Conservation (phyloP, 2,888 invertebrate species). For the Megamerina dolium region DNA sequence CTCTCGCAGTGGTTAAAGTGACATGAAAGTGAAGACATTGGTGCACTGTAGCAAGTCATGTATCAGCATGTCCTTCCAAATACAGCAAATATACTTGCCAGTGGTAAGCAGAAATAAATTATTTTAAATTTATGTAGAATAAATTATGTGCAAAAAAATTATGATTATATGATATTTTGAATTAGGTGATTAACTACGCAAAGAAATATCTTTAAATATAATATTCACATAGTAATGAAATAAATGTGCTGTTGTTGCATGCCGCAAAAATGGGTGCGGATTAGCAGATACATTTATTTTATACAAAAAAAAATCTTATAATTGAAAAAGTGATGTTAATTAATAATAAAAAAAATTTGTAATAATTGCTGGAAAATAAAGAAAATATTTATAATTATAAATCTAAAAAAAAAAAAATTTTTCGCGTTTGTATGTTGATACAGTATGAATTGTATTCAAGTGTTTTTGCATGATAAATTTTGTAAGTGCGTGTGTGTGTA, state of each 20-base stretch:
- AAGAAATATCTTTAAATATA: conserved; percentile 2
- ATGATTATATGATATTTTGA: not conserved
- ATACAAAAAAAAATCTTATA: not conserved
- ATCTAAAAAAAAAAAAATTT: no score
- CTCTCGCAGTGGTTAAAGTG: conserved; percentile 50
- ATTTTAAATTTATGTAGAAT: conserved; percentile 1
- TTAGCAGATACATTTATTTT: conserved; percentile 22
- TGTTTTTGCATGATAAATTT: no score
- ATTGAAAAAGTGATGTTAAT: not conserved
- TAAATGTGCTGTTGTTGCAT: not conserved
- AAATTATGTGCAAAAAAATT: conserved; percentile 7
- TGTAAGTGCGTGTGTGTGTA: no score
- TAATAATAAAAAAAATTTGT: conserved; percentile 5
- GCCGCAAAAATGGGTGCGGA: conserved; percentile 22
- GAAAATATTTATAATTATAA: no score
- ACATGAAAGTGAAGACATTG: conserved; percentile 51
- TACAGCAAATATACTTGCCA: conserved; percentile 48
- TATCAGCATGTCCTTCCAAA: conserved; percentile 51
- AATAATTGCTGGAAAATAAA: no score
- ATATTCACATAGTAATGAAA: conserved; percentile 1
- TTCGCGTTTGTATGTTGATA: no score
- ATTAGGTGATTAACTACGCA: conserved; percentile 1
- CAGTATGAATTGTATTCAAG: no score
- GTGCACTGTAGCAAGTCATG: conserved; percentile 49
- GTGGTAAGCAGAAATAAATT: conserved; percentile 40